Percentiles rank a stretch among this genome's conserved stretches.
phyloP scores from a whole-genome alignment of 1,140 invertebrate genomes.

The Bombus impatiens region DNA sequence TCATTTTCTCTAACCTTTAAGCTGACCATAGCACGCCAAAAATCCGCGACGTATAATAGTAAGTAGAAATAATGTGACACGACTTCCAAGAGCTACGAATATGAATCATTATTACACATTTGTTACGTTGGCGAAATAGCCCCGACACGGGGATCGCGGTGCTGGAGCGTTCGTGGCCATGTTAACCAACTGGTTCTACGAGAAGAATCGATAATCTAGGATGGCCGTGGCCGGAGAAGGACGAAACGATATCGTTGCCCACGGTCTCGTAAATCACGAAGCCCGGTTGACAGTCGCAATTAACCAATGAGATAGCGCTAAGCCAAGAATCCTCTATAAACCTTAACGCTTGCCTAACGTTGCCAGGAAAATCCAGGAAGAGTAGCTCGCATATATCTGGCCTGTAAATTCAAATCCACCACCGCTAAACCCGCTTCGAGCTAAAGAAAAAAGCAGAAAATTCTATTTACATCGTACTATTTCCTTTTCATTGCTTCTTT shows the following conservation, averaged over 20 bases:
- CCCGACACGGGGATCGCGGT: not conserved
- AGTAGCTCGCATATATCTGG: not conserved
- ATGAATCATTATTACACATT: slow-evolving; percentile 52
- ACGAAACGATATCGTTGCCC: slow-evolving; percentile 65
- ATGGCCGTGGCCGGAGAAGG: slow-evolving; percentile 51
- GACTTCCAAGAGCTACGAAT: not conserved
- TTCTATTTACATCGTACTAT: not conserved
- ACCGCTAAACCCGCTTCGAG: not conserved
- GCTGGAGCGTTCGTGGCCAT: slow-evolving; percentile 17
- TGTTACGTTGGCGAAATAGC: slow-evolving; percentile 24
- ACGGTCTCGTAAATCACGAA: slow-evolving; percentile 69
- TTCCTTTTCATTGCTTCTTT: not conserved
- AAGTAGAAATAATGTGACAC: not conserved
- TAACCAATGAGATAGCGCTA: slow-evolving; percentile 73
- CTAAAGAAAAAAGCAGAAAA: not conserved
- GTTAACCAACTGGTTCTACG: slow-evolving; percentile 63
- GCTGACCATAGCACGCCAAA: not conserved
- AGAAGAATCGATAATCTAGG: slow-evolving; percentile 71
- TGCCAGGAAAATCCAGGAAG: slow-evolving; percentile 42
- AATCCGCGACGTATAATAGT: not conserved
- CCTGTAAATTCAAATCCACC: slow-evolving; percentile 36
- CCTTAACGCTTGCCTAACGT: not conserved
- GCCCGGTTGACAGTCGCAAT: slow-evolving; percentile 69
- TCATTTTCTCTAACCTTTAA: not conserved
- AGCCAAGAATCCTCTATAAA: slow-evolving; percentile 38